phyloP scores from a whole-genome alignment of 1,140 invertebrate species.

The Diorhabda carinulata region DNA sequence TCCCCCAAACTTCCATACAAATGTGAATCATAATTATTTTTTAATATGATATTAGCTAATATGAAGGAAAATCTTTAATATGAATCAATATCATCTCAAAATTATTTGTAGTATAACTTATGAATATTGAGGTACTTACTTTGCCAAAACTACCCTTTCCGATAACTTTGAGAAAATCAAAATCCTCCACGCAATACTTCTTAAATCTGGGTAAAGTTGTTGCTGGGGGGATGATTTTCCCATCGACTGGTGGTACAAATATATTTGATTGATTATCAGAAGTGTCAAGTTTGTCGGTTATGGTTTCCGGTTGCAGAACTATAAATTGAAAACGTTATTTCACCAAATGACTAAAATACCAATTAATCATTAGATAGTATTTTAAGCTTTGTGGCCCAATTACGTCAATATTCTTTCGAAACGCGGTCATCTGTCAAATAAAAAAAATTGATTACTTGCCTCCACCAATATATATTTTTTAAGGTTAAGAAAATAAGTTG shows the following conservation, averaged over 20 bases:
- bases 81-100: no score
- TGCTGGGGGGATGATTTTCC: conserved; percentile 75
- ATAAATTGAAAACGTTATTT: background rate
- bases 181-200: conserved; percentile 86
- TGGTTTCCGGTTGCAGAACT: background rate
- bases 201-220: conserved; percentile 81
- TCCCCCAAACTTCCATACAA: no score
- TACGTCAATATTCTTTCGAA: no score
- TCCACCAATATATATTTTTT: no score
- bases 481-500: no score
- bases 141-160: conserved; percentile 97
- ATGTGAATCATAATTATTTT: no score
- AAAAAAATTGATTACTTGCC: no score
- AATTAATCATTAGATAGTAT: background rate
- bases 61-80: no score
- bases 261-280: background rate
- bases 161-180: conserved; percentile 90
- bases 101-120: background rate
- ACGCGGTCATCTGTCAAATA: no score
- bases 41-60: no score
- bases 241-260: conserved; percentile 36
- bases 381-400: no score
- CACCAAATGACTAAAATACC: background rate
- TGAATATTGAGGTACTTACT: conserved; percentile 52
- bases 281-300: background rate